phyloP scores from a whole-genome alignment of 2,797 vertebrate genomes.

The Craterocephalus amniculus region DNA sequence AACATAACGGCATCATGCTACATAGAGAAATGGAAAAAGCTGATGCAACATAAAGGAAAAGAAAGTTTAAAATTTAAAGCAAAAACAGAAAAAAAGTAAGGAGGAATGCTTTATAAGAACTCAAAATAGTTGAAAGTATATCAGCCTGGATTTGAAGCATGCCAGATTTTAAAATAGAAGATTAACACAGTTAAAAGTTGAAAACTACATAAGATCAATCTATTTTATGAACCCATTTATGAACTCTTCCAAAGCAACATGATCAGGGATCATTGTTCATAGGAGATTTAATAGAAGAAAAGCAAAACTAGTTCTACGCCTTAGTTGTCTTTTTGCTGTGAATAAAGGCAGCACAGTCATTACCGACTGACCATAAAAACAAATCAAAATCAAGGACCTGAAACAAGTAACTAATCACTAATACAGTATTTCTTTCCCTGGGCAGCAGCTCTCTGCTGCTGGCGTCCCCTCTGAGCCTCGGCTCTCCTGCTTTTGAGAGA shows the following conservation, averaged over 20 bases:
- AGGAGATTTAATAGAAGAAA: not conserved
- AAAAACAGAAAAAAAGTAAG: no score
- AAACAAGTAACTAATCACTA: constrained; percentile 19
- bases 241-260: not conserved
- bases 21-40: no score
- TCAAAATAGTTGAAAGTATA: not conserved
- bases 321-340: constrained; percentile 16
- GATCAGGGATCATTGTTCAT: not conserved
- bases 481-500: constrained; percentile 35
- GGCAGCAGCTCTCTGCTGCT: constrained; percentile 36
- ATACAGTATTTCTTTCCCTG: constrained; percentile 33
- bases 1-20: not conserved
- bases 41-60: not conserved
- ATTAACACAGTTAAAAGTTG: no score
- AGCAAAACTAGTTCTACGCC: constrained; percentile 4
- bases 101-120: not conserved
- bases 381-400: constrained; percentile 23
- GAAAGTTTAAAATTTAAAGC: not conserved
- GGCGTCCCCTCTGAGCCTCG: constrained; percentile 50
- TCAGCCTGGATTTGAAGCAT: no score
- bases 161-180: no score
- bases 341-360: constrained; percentile 21
- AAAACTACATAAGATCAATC: no score
- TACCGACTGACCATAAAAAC: constrained; percentile 43
- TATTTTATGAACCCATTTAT: not conserved